Evolutionary conservation across 2,113 vertebrate genomes (phyloP).

Genomic region (Oryzias woworae): DNA sequence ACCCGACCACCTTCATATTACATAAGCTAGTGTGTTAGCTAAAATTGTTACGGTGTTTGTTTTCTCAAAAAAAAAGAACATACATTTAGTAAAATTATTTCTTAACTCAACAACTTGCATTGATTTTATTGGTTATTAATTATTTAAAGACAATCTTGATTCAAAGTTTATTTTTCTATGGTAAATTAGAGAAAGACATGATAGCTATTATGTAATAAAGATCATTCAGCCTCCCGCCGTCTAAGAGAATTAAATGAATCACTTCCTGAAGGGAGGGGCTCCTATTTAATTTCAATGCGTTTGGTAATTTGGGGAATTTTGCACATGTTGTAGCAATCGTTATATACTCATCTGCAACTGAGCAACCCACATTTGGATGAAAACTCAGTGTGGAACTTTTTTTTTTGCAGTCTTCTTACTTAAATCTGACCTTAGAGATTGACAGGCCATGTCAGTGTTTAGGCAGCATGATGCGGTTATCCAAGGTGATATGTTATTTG

Average conservation of each 20-base stretch:
- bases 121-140: background rate
- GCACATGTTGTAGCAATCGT: constrained; percentile 1
- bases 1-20: constrained; percentile 1
- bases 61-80: background rate
- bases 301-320: constrained; percentile 4
- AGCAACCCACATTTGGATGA: constrained; percentile 2
- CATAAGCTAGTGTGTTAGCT: constrained; percentile 48
- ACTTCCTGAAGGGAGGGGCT: constrained; percentile 5
- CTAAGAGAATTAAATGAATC: background rate
- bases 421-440: constrained; percentile 27
- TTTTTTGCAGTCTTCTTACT: constrained; percentile 18
- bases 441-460: constrained; percentile 30
- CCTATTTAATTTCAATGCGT: background rate
- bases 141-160: background rate
- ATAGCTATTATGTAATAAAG: too few relatives aligned
- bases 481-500: constrained; percentile 72
- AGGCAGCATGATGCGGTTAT: constrained; percentile 56
- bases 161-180: background rate
- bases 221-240: too few relatives aligned
- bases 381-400: constrained; percentile 11
- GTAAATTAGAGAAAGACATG: too few relatives aligned
- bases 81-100: background rate
- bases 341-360: constrained; percentile 1
- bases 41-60: constrained; percentile 30
- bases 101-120: background rate